phyloP scores from a whole-genome alignment of 2,888 invertebrate genomes.

The Agrochola lota region DNA sequence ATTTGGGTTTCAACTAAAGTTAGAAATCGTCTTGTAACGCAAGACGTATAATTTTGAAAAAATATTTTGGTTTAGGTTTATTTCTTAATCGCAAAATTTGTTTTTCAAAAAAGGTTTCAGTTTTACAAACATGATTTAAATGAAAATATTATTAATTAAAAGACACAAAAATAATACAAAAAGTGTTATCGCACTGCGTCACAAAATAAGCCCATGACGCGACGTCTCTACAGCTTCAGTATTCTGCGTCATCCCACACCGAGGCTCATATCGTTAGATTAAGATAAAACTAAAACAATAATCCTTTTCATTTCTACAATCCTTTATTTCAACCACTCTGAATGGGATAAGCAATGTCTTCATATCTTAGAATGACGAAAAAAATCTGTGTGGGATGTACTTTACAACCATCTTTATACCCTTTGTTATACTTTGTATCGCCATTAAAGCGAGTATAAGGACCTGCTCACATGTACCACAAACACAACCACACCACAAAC shows the following conservation, averaged over 20 bases:
- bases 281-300: slow-evolving; percentile 90
- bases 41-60: neutral
- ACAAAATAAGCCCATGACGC: neutral
- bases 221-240: slow-evolving; percentile 68
- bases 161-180: neutral
- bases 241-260: slow-evolving; percentile 74
- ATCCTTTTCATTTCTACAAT: slow-evolving; percentile 87
- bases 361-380: slow-evolving; percentile 77
- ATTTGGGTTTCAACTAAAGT: no score
- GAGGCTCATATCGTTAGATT: slow-evolving; percentile 87
- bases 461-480: neutral
- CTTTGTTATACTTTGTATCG: slow-evolving; percentile 74
- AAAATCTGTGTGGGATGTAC: slow-evolving; percentile 82
- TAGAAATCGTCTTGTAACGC: no score
- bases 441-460: slow-evolving; percentile 71
- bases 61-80: neutral
- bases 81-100: neutral
- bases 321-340: slow-evolving; percentile 86
- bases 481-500: neutral
- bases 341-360: slow-evolving; percentile 82
- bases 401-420: slow-evolving; percentile 76
- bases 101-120: no score
- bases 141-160: neutral
- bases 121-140: neutral
- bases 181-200: no score